Evolutionary conservation across 2,888 invertebrate species (phyloP), one percentile per base, ranked within the genome.

Genomic region (Fragum fragum): DNA sequence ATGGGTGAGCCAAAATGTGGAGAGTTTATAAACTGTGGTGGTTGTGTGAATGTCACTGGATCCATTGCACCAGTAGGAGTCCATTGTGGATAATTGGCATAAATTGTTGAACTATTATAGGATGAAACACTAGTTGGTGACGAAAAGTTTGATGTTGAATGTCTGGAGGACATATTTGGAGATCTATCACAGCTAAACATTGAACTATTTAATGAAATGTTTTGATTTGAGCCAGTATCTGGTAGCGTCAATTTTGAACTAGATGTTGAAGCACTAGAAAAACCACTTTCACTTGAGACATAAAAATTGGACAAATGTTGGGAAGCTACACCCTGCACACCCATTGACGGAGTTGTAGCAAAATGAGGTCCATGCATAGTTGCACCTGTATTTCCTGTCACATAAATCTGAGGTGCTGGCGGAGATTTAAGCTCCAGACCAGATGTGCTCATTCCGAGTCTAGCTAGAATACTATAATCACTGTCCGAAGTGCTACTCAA

Each of bases 391-490:
- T 78, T 81, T 21, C 81, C 86, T 7, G 86, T 79, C 47, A 86
- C 86, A 36, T 81, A 86, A 55, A 85, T 87, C 39, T 81, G 83
- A 66, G 84, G 87, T 18, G 85, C 76, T 21, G 76, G 81, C 26
- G 75, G 39, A 0, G 76, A 39, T 53, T 83, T 83, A 32, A 86
- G 26, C 52, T 88, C 88, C 47, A 88, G 70, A 26, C 87, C 81
- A 0, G 85, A 80, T 70, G 92, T 81, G 39, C 91, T 90, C 92
- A 93, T 88, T 28, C 92, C 92, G 1, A 93, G 89, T 57, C 92
- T 86, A 6, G 91, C 93, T 66, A 93, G 81, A 53, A 92, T 91
- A 83, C 92, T 93, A 79, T 93, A 93, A 55, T 89, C 97, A 93
- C 87, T 85, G 61, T 91, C 89, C 52, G 81, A 86, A 68, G 81